These are phyloP conservation scores for Pogonus chalceus DNA, from an alignment of 1,140 invertebrate species.

Conservation along the genomic window DNA sequence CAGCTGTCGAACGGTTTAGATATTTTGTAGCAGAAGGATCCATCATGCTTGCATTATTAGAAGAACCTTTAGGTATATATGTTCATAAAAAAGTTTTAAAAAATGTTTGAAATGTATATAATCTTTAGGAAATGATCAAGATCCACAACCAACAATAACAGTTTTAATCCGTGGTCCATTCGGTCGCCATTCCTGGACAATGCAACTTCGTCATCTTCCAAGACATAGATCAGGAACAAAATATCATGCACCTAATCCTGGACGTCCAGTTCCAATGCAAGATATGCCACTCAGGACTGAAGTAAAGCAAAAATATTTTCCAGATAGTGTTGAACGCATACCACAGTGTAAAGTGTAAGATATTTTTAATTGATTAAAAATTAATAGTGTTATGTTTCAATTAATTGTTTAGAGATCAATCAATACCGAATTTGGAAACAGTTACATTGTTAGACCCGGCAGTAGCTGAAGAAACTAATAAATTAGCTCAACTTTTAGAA, in stretches of 20 bases:
- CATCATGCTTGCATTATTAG: slow-evolving; percentile 78
- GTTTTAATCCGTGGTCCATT: slow-evolving; percentile 83
- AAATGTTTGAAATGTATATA: neutral
- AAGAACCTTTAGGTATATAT: slow-evolving; percentile 70
- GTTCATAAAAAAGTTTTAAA: neutral
- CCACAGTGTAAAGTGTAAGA: slow-evolving; percentile 70
- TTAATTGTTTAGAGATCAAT: slow-evolving; percentile 47
- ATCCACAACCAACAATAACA: slow-evolving; percentile 65
- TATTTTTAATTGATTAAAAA: slow-evolving; percentile 10
- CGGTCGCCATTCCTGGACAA: slow-evolving; percentile 88
- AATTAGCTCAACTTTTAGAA: slow-evolving; percentile 42
- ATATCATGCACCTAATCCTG: slow-evolving; percentile 58
- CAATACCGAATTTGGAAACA: slow-evolving; percentile 59
- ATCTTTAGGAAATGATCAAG: slow-evolving; percentile 29
- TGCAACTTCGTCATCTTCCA: slow-evolving; percentile 76
- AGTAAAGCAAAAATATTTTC: slow-evolving; percentile 67
- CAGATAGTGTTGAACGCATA: slow-evolving; percentile 72
- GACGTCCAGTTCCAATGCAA: slow-evolving; percentile 65
- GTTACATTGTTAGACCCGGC: slow-evolving; percentile 43
- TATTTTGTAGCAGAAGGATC: slow-evolving; percentile 89
- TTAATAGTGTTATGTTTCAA: neutral
- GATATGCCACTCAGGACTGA: slow-evolving; percentile 51
- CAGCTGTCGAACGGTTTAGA: slow-evolving; percentile 57
- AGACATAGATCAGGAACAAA: slow-evolving; percentile 65
- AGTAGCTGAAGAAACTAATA: slow-evolving; percentile 40